phyloP scores from a whole-genome alignment of 2,888 invertebrate species.

The Diaphora mendica region DNA sequence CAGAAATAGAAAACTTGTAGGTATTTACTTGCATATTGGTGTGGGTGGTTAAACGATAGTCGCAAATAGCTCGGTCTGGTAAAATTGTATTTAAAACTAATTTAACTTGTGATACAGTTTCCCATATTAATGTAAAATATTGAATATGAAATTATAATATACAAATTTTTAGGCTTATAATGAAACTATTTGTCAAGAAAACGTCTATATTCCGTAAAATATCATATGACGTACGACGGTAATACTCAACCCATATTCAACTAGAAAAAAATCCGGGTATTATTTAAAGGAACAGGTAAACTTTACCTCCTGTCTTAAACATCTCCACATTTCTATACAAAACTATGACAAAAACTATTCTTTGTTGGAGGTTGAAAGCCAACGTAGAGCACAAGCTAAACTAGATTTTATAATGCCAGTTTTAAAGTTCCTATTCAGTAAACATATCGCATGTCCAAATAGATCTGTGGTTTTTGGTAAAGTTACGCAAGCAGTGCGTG shows the following conservation, averaged over 20 bases:
- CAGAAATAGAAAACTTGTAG: neutral
- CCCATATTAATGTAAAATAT: too few species aligned
- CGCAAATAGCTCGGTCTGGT: neutral
- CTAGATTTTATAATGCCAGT: slow-evolving; percentile 18
- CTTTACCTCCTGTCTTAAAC: slow-evolving; percentile 67
- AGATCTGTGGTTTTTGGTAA: slow-evolving; percentile 39
- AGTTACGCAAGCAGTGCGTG: slow-evolving; percentile 35
- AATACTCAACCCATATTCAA: slow-evolving; percentile 56
- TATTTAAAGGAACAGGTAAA: slow-evolving; percentile 77
- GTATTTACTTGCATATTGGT: neutral
- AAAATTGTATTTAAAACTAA: neutral
- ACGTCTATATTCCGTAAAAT: slow-evolving; percentile 49
- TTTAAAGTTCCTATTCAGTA: slow-evolving; percentile 7
- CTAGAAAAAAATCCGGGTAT: slow-evolving; percentile 62
- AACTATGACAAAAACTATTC: slow-evolving; percentile 59
- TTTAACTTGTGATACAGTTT: too few species aligned
- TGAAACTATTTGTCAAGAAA: slow-evolving; percentile 25
- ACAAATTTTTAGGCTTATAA: neutral
- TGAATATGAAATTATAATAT: neutral
- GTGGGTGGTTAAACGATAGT: neutral
- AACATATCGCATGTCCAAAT: slow-evolving; percentile 12
- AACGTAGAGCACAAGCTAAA: slow-evolving; percentile 25
- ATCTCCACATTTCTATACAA: slow-evolving; percentile 57
- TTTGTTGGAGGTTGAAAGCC: slow-evolving; percentile 52
- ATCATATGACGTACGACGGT: slow-evolving; percentile 68